These are phyloP conservation scores for Anastrepha obliqua DNA, from an alignment of 1,140 invertebrate genomes.

Conservation along the genomic window DNA sequence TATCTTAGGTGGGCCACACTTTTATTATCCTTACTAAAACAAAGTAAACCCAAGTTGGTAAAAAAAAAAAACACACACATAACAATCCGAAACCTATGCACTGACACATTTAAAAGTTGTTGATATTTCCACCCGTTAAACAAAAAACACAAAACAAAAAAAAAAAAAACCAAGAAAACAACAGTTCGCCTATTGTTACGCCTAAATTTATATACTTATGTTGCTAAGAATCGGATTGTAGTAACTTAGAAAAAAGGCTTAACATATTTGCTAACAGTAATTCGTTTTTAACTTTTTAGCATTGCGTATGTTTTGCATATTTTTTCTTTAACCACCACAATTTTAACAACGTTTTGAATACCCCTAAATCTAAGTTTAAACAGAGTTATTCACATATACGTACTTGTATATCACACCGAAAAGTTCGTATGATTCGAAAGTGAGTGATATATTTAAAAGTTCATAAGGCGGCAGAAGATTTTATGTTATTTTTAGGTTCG, in stretches of 20 bases:
- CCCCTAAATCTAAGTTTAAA: too few species aligned
- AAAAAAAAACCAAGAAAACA: neutral
- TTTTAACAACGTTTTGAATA: too few species aligned
- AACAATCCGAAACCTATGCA: neutral
- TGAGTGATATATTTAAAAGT: neutral
- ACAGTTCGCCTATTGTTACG: neutral
- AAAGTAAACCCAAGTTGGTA: slow-evolving; percentile 39
- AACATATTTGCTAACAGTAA: slow-evolving; percentile 11
- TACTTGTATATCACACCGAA: neutral
- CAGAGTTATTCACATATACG: neutral
- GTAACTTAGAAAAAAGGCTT: neutral
- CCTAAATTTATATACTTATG: neutral
- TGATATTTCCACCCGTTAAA: neutral
- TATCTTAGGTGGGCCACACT: slow-evolving; percentile 85
- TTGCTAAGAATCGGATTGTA: neutral
- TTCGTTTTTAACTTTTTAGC: neutral
- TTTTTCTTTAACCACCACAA: neutral
- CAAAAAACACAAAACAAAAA: neutral
- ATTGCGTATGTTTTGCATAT: slow-evolving; percentile 3
- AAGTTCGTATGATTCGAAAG: neutral
- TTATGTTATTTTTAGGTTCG: neutral
- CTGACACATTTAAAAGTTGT: slow-evolving; percentile 30
- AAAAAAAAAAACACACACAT: neutral
- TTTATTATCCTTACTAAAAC: slow-evolving; percentile 70
- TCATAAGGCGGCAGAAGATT: neutral